phyloP scores from a whole-genome alignment of 2,888 invertebrate genomes.

The Temnothorax rugatulus region DNA sequence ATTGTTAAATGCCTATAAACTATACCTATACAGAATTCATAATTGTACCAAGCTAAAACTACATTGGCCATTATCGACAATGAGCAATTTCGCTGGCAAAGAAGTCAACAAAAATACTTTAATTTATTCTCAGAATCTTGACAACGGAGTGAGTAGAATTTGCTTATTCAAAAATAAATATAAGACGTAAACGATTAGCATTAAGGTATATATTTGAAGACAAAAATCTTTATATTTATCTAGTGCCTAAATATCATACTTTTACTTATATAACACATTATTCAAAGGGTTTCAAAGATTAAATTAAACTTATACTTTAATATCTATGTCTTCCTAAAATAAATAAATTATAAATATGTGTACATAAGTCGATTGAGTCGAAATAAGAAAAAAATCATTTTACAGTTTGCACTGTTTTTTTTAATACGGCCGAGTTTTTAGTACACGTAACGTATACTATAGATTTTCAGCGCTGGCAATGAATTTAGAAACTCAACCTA shows the following conservation, averaged over 20 bases:
- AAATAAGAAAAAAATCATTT: conserved; percentile 14
- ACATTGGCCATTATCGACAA: background rate
- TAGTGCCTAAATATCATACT: background rate
- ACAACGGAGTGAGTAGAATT: background rate
- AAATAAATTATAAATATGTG: background rate
- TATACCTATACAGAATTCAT: background rate
- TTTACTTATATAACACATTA: background rate
- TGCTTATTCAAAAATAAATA: background rate
- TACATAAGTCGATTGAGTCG: background rate
- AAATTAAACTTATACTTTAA: background rate
- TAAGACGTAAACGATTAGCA: background rate
- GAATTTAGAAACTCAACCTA: too few relatives aligned
- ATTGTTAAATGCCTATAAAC: background rate
- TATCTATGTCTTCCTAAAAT: background rate
- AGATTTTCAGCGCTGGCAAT: too few relatives aligned
- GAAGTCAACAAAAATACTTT: background rate
- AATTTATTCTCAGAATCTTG: background rate
- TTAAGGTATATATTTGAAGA: background rate
- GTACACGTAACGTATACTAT: too few relatives aligned
- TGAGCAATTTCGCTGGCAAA: background rate
- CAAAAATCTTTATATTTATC: background rate
- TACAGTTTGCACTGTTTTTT: background rate
- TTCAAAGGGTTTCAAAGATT: background rate
- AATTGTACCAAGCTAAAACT: background rate
- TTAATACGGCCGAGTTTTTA: too few relatives aligned